Evolutionary conservation across 2,888 invertebrate species (phyloP), one percentile per base, ranked within the genome.

Genomic region (Drosophila maculinotata): DNA sequence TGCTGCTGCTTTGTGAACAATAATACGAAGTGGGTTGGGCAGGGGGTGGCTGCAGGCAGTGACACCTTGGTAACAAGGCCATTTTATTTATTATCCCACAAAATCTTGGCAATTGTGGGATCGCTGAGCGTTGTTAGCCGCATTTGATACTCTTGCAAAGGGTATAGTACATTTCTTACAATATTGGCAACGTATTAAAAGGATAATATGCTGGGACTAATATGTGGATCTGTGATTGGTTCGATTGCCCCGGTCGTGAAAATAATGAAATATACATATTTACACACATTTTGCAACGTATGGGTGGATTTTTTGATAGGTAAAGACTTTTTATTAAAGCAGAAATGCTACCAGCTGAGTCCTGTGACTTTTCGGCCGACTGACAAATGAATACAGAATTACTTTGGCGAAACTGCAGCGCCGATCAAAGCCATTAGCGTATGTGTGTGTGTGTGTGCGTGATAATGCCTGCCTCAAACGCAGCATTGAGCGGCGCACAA

Each of bases 41-140:
- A 20, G 23, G 5, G 15, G 15, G 1, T 15, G 39, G 25, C 6
- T 14, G n/a, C 33, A 30, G 49, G 26, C 45, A 69, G 76, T 67
- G 67, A 69, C 75, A 74, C 66, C 51, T 57, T 47, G 57, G 39
- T 42, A 73, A 44, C 62, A 73, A 67, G 62, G 51, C 69, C 64
- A 65, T 52, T 81, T 73, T 84, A 81, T 84, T 79, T 84, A 84
- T 84, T 80, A 58, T 60, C 52, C 41, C 35, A 9, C 15, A 25
- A 33, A 31, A 39, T 45, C 54, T 60, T 38, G 35, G 20, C 52
- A 58, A 56, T 48, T 42, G 58, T 3, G 42, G 17, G n/a, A n/a
- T n/a, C n/a, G n/a, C n/a, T n/a, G n/a, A n/a, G n/a, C n/a, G n/a
- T n/a, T n/a, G n/a, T n/a, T n/a, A n/a, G n/a, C n/a, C n/a, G 26